A percentile compares a stretch with the other conserved stretches of the same genome.
Evolutionary conservation across 2,888 invertebrate species (phyloP).

Genomic region (Sarcophaga rosellei): DNA sequence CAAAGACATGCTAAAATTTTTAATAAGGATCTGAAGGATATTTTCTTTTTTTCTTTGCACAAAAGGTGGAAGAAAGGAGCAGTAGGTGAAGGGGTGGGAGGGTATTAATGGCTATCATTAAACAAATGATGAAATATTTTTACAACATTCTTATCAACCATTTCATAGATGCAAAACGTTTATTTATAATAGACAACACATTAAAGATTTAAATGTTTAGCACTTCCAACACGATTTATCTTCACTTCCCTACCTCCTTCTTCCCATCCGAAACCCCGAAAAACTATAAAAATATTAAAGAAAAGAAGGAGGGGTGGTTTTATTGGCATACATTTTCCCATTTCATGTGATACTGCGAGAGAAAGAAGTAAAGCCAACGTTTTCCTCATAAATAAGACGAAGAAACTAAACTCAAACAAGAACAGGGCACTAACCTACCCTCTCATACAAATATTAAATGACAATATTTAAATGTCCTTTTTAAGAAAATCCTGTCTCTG

Average conservation of each 20-base stretch:
- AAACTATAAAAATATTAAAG: too few relatives aligned
- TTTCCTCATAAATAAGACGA: neutral
- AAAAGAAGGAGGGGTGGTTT: too few relatives aligned
- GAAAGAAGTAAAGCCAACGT: neutral
- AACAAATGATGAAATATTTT: conserved; percentile 43
- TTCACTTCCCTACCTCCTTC: too few relatives aligned
- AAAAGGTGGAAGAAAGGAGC: neutral
- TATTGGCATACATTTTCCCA: too few relatives aligned
- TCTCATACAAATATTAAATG: neutral
- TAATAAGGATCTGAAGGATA: neutral
- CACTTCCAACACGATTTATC: neutral
- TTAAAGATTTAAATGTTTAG: conserved; percentile 45
- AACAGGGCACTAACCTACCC: neutral
- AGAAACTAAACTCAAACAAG: neutral
- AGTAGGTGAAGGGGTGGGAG: neutral
- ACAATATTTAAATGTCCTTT: neutral
- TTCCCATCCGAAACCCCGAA: too few relatives aligned
- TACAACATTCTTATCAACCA: neutral
- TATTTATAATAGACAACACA: conserved; percentile 41
- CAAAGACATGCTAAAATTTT: neutral
- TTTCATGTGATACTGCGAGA: too few relatives aligned
- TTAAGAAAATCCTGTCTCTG: conserved; percentile 52
- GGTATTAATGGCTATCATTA: neutral
- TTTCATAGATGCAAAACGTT: conserved; percentile 46
- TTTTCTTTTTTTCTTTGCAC: neutral